Conservation (phyloP, 2,888 invertebrate species). For the Sylvicola cinctus region DNA sequence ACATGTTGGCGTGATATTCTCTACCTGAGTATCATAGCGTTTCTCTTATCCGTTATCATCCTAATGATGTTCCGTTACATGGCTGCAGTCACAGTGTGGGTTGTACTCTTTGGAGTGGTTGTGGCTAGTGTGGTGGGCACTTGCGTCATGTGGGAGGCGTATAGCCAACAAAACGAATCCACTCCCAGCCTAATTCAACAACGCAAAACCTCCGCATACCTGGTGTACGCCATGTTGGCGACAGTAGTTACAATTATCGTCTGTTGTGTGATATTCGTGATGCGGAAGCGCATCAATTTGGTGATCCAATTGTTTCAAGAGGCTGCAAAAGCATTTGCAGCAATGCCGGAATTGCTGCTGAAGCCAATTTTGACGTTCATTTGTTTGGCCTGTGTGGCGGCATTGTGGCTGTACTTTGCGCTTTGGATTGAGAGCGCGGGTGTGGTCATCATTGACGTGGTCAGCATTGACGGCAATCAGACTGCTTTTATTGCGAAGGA, state of each 20-base stretch:
- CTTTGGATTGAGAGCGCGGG: constrained; percentile 43
- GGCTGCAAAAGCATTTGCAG: constrained; percentile 38
- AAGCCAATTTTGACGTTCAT: constrained; percentile 40
- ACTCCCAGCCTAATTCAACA: neutral
- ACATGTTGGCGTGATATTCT: constrained; percentile 35
- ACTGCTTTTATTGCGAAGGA: constrained; percentile 11
- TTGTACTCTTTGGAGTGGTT: constrained; percentile 32
- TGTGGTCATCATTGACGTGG: constrained; percentile 15
- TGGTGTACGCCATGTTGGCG: constrained; percentile 36
- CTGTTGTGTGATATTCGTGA: constrained; percentile 32
- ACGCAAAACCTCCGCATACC: constrained; percentile 20
- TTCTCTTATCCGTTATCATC: constrained; percentile 33
- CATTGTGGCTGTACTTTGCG: constrained; percentile 35
- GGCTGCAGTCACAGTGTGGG: constrained; percentile 38
- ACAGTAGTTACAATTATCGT: constrained; percentile 34
- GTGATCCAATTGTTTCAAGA: constrained; percentile 42
- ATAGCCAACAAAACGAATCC: too few species aligned
- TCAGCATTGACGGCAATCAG: constrained; percentile 14
- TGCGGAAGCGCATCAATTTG: constrained; percentile 38
- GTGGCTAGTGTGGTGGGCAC: constrained; percentile 31
- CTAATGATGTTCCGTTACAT: constrained; percentile 33
- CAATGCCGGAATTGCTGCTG: constrained; percentile 37
- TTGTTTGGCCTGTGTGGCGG: constrained; percentile 28
- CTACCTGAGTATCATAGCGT: constrained; percentile 33
- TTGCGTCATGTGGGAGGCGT: constrained; percentile 34